phyloP scores from a whole-genome alignment of 2,797 vertebrate genomes.

The Eulemur albifrons region DNA sequence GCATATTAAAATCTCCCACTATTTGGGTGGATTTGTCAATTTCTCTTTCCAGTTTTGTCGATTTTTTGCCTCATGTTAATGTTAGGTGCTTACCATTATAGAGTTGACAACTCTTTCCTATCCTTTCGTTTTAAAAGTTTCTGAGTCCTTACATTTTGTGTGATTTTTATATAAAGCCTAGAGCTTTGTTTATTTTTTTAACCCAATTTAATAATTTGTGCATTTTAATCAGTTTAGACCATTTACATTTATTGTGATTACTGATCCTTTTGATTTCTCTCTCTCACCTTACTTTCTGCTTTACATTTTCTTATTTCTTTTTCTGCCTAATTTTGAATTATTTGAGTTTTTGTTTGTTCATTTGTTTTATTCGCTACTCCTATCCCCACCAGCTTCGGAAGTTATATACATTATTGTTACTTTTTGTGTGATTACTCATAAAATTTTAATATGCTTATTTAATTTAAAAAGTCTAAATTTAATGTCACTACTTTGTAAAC shows the following conservation, averaged over 20 bases:
- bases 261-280: background rate
- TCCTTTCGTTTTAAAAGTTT: constrained; percentile 33
- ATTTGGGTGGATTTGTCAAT: background rate
- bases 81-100: background rate
- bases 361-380: background rate
- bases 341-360: background rate
- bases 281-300: background rate
- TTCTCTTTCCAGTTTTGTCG: background rate
- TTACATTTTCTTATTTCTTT: background rate
- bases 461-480: constrained; percentile 12
- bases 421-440: background rate
- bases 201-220: background rate
- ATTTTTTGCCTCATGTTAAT: background rate
- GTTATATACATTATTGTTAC: background rate
- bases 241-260: constrained; percentile 37
- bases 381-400: background rate
- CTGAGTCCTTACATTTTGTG: background rate
- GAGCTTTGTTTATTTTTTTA: constrained; percentile 15
- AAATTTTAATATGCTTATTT: background rate
- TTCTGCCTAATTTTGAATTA: background rate
- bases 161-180: background rate
- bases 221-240: background rate
- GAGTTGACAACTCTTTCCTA: background rate
- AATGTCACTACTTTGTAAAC: background rate
- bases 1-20: background rate